Conservation (phyloP, 2,888 invertebrate species). For the Phengaris alcon region DNA sequence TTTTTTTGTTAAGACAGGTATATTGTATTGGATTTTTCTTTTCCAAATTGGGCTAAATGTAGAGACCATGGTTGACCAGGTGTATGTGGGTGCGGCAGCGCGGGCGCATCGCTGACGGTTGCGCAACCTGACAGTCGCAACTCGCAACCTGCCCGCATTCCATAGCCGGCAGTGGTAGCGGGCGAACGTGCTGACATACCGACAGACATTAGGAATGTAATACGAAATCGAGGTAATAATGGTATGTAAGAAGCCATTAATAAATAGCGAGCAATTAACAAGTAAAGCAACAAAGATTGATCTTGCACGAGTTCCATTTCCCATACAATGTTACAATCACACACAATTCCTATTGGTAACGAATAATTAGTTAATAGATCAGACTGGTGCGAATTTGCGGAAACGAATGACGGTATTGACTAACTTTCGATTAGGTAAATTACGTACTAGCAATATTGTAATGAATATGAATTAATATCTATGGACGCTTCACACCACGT, state of each 20-base stretch:
- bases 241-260: background rate
- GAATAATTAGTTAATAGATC: background rate
- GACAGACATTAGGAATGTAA: background rate
- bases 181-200: background rate
- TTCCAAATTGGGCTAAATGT: background rate
- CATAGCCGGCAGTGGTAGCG: background rate
- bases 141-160: background rate
- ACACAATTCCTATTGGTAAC: background rate
- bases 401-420: background rate
- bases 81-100: constrained; percentile 9
- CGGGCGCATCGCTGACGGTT: constrained; percentile 12
- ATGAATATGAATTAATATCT: background rate
- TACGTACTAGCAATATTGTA: background rate
- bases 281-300: too few species aligned
- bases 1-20: too few species aligned
- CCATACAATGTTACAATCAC: background rate
- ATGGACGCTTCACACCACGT: too few species aligned
- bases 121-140: constrained; percentile 5
- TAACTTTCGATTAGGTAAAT: background rate
- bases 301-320: background rate
- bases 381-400: background rate
- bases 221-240: background rate
- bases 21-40: too few species aligned
- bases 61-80: background rate
- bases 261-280: too few species aligned